Percentiles rank a stretch among this genome's conserved stretches.
Evolutionary conservation across 1,140 invertebrate species (phyloP).

Genomic region (Nymphalis io): DNA sequence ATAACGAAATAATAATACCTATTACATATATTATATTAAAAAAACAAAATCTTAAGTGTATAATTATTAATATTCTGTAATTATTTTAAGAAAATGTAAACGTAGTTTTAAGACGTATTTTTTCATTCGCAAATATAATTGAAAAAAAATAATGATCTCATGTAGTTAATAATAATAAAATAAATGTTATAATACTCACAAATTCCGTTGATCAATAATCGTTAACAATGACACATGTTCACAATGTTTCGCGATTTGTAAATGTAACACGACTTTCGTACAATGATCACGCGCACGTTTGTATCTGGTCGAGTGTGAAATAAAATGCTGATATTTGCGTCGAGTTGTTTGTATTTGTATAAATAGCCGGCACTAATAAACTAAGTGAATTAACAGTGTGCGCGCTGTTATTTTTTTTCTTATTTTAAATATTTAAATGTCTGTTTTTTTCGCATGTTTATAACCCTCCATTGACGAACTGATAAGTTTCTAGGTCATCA

Average conservation of each 20-base stretch:
- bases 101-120: too few relatives aligned
- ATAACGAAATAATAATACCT: too few relatives aligned
- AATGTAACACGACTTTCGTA: slow-evolving; percentile 1
- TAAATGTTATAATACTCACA: too few relatives aligned
- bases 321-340: slow-evolving; percentile 41
- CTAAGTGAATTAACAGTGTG: slow-evolving; percentile 51
- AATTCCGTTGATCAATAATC: background rate
- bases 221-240: slow-evolving; percentile 13
- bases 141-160: too few relatives aligned
- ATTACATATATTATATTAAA: too few relatives aligned
- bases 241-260: background rate
- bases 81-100: too few relatives aligned
- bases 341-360: slow-evolving; percentile 54
- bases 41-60: too few relatives aligned
- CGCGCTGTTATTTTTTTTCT: slow-evolving; percentile 15
- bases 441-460: background rate
- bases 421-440: background rate
- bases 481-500: slow-evolving; percentile 8
- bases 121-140: too few relatives aligned
- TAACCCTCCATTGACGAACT: background rate
- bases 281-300: slow-evolving; percentile 39
- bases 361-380: slow-evolving; percentile 52
- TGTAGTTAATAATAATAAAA: too few relatives aligned
- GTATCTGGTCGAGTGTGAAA: slow-evolving; percentile 37
- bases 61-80: too few relatives aligned